Base-by-base conservation (phyloP, 1,140 invertebrate genomes). In the Drosophila lini region DNA sequence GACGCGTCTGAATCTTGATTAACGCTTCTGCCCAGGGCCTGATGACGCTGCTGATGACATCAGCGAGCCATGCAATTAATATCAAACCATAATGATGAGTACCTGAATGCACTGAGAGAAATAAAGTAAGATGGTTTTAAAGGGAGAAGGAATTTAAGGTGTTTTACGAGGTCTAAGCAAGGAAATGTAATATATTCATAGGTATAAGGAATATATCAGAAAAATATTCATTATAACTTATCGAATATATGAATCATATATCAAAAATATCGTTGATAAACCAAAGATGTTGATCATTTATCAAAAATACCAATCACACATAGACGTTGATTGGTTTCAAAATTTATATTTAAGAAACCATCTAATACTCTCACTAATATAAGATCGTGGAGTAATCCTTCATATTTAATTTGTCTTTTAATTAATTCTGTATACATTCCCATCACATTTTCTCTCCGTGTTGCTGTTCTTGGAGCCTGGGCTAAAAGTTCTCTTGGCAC, bases 41-140 rank as follows among this genome's bases (percentile, higher is more conserved):
- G 60, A 60, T 58, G 77, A 60, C 59, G 78, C 42, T 63, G 78
- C 76, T 86, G 83, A 86, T 88, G 85, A 89, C 83, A 86, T 86
- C 84, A 62, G 64, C 56, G 44, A 45, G 48, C 71, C 83, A 73
- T 89, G 83, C 83, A 86, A 89, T 86, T 86, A 86, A 88, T 86
- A 83, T 67, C 45, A 55, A 70, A 71, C 56, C 80, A 83, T 86
- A 83, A 86, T 86, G 79, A 82, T 85, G 74, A 74, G 61, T 67
- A 62, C 42, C 47, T 63, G 53, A 45, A 57, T 38, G 15, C 52
- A 55, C 52, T 5, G 34, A 38, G 52, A 55, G 19, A 55, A 55
- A 38, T 2, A 25, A 0, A 2, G 1, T 0, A 5, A n/a, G 19
- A 6, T 38, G 52, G 34, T 38, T 15, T 6, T 13, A 11, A 5